Conservation (phyloP, 2,113 vertebrate genomes). For the Rhea pennata region DNA sequence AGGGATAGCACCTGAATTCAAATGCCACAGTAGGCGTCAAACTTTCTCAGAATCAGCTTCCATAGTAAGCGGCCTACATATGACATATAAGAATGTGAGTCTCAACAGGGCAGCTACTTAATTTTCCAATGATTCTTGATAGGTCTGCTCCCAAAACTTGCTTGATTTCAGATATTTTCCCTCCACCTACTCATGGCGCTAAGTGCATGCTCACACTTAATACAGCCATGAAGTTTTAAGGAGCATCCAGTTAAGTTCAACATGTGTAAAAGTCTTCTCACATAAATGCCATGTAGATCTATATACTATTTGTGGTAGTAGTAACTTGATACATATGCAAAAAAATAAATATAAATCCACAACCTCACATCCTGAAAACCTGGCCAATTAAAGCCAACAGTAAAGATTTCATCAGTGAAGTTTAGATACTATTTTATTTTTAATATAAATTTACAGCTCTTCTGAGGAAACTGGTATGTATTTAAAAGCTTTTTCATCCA, state of each 20-base stretch:
- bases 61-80: background rate
- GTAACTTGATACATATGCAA: background rate
- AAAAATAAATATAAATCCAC: background rate
- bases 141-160: background rate
- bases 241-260: background rate
- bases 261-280: accelerated
- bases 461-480: background rate
- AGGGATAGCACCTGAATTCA: background rate
- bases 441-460: accelerated
- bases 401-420: background rate
- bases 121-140: background rate
- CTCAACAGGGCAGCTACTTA: background rate
- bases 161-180: background rate
- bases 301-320: background rate
- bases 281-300: background rate
- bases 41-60: background rate
- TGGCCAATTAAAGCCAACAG: background rate
- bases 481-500: background rate
- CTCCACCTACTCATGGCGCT: background rate
- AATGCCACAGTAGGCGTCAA: background rate
- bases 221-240: background rate
- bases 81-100: accelerated
- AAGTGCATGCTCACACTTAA: background rate
- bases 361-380: background rate
- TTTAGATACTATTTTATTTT: background rate